These are phyloP conservation scores for Dysdera silvatica DNA, from an alignment of 1,140 invertebrate genomes.

Conservation along the genomic window DNA sequence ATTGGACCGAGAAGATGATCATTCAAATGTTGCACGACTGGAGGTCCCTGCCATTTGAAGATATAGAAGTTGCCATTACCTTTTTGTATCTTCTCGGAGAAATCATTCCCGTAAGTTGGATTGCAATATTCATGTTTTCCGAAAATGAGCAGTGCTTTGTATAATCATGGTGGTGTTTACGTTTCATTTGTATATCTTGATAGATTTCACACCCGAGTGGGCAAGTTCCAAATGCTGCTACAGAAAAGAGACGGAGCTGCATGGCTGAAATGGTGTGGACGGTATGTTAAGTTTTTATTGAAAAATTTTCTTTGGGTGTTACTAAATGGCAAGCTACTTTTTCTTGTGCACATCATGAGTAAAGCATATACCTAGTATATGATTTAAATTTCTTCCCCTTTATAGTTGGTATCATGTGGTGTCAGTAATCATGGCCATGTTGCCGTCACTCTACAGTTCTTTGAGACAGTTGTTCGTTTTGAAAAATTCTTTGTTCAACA, in stretches of 20 bases:
- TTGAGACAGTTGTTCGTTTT: slow-evolving; percentile 52
- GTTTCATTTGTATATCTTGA: too few relatives aligned
- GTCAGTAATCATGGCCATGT: slow-evolving; percentile 48
- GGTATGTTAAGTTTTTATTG: too few relatives aligned
- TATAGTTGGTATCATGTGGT: slow-evolving; percentile 46
- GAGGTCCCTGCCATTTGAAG: slow-evolving; percentile 45
- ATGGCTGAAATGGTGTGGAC: too few relatives aligned
- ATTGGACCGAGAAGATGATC: slow-evolving; percentile 46
- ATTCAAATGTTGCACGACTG: slow-evolving; percentile 46
- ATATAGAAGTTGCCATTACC: slow-evolving; percentile 51
- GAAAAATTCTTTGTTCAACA: slow-evolving; percentile 52
- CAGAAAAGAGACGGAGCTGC: too few relatives aligned
- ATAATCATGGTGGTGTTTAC: too few relatives aligned
- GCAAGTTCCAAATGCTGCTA: too few relatives aligned
- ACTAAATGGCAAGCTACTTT: too few relatives aligned
- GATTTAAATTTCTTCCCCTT: slow-evolving; percentile 19
- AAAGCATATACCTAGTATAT: too few relatives aligned
- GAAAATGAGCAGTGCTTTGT: too few relatives aligned
- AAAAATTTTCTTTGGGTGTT: too few relatives aligned
- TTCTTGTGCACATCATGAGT: too few relatives aligned
- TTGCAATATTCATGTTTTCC: slow-evolving; percentile 5
- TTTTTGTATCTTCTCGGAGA: slow-evolving; percentile 53
- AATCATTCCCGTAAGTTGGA: slow-evolving; percentile 25
- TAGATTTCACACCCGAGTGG: too few relatives aligned
- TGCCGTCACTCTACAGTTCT: slow-evolving; percentile 49